A percentile compares a stretch with the other conserved stretches of the same genome.
These are phyloP conservation scores for Drosophila mimica DNA, from an alignment of 2,888 invertebrate species.

Conservation along the genomic window DNA sequence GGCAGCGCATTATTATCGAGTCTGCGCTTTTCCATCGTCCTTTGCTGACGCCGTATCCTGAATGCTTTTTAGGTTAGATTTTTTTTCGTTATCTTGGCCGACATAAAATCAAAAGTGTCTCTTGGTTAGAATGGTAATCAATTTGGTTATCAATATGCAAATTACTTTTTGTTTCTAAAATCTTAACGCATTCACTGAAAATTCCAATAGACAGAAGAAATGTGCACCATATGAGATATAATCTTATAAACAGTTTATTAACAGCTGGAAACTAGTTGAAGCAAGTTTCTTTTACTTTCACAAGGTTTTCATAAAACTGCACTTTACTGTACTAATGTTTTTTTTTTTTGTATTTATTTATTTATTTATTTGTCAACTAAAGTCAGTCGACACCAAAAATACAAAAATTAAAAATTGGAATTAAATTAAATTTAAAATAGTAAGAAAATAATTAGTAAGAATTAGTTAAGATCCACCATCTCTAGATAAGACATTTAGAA, in stretches of 20 bases:
- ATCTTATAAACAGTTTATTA: background rate
- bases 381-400: too few species aligned
- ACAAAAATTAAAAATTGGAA: too few species aligned
- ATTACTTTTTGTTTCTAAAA: constrained; percentile 24
- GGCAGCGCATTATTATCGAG: constrained; percentile 71
- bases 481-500: too few species aligned
- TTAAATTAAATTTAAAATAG: too few species aligned
- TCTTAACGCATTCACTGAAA: background rate
- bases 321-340: background rate
- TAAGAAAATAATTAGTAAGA: too few species aligned
- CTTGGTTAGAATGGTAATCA: constrained; percentile 42
- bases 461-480: too few species aligned
- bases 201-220: background rate
- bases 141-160: constrained; percentile 61
- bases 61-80: background rate
- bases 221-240: accelerated
- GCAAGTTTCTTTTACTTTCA: background rate
- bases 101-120: constrained; percentile 15
- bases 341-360: too few species aligned
- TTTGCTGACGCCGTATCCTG: constrained; percentile 8
- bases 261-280: background rate
- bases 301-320: too few species aligned
- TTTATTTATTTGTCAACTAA: too few species aligned
- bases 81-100: constrained; percentile 2
- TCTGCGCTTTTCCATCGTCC: constrained; percentile 32